These are phyloP conservation scores for Lasioglossum vierecki DNA, from an alignment of 2,888 invertebrate genomes.

Conservation along the genomic window DNA sequence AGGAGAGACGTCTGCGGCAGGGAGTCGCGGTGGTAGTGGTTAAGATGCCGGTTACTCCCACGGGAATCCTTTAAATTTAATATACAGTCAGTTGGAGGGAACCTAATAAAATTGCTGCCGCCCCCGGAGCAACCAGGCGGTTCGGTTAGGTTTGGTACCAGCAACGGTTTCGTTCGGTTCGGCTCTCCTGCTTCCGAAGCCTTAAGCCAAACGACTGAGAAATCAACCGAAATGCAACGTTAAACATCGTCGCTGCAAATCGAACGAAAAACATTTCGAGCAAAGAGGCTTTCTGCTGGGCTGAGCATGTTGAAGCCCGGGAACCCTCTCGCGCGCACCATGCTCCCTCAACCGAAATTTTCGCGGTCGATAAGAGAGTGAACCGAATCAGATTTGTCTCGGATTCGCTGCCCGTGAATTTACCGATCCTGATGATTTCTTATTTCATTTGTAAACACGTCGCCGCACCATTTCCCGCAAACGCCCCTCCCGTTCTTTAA, in stretches of 20 bases:
- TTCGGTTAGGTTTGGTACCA: constrained; percentile 6
- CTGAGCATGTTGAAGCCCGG: constrained; percentile 29
- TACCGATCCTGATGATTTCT: constrained; percentile 42
- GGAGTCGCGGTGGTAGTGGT: constrained; percentile 55
- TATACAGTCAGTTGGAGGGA: constrained; percentile 82
- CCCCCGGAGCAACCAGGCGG: constrained; percentile 70
- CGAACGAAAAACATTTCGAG: constrained; percentile 67
- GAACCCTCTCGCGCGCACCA: constrained; percentile 52
- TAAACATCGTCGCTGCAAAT: constrained; percentile 79
- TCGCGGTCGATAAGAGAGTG: constrained; percentile 53
- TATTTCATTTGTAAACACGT: constrained; percentile 19
- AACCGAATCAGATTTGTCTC: constrained; percentile 55
- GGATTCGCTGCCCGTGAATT: constrained; percentile 47
- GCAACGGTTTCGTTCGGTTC: neutral
- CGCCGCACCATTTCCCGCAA: neutral
- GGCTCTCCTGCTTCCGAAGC: constrained; percentile 39
- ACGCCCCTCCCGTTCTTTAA: neutral
- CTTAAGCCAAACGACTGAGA: constrained; percentile 75
- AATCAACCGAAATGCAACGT: constrained; percentile 79
- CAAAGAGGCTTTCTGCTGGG: constrained; percentile 44
- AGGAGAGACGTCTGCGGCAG: constrained; percentile 49
- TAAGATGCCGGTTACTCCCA: constrained; percentile 73
- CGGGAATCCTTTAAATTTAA: constrained; percentile 82
- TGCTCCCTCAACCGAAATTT: constrained; percentile 59
- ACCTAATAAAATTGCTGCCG: constrained; percentile 81